Evolutionary conservation across 2,888 invertebrate species (phyloP).

Genomic region (Drosophila hamatofila): DNA sequence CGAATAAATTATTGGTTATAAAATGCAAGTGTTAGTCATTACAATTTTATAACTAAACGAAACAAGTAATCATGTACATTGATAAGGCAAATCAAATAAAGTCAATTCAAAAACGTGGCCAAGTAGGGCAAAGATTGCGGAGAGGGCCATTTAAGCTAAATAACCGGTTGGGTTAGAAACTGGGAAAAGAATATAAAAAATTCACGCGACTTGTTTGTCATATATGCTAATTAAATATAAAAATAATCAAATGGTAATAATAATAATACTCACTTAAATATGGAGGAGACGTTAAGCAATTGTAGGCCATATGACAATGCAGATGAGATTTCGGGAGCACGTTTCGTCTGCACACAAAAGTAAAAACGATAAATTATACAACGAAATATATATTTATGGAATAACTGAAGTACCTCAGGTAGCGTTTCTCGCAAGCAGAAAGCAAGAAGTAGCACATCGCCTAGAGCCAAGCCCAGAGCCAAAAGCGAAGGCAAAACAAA

Average conservation of each 20-base stretch:
- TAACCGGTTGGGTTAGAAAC: conserved; percentile 15
- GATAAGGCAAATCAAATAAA: conserved; percentile 53
- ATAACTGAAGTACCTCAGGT: conserved; percentile 86
- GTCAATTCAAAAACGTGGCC: conserved; percentile 29
- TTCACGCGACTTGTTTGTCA: conserved; percentile 36
- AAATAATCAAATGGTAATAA: not conserved
- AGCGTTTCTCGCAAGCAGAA: conserved; percentile 94
- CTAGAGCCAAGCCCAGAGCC: conserved; percentile 90
- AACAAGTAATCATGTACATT: conserved; percentile 15
- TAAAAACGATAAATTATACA: not conserved
- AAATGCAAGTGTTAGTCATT: not conserved
- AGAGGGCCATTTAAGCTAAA: conserved; percentile 10
- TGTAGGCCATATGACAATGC: conserved; percentile 89
- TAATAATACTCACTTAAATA: conserved; percentile 81
- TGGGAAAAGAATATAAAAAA: conserved; percentile 8
- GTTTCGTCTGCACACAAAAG: conserved; percentile 86
- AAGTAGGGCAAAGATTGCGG: conserved; percentile 29
- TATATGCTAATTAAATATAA: conserved; percentile 52
- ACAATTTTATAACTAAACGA: conserved; percentile 21
- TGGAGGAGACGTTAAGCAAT: conserved; percentile 88
- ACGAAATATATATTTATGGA: not conserved
- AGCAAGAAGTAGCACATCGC: conserved; percentile 91
- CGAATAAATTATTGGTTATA: not conserved
- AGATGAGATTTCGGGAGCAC: conserved; percentile 89
- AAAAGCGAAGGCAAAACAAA: conserved; percentile 93